Conservation (phyloP, 1,140 invertebrate species). For the Metaphire vulgaris region DNA sequence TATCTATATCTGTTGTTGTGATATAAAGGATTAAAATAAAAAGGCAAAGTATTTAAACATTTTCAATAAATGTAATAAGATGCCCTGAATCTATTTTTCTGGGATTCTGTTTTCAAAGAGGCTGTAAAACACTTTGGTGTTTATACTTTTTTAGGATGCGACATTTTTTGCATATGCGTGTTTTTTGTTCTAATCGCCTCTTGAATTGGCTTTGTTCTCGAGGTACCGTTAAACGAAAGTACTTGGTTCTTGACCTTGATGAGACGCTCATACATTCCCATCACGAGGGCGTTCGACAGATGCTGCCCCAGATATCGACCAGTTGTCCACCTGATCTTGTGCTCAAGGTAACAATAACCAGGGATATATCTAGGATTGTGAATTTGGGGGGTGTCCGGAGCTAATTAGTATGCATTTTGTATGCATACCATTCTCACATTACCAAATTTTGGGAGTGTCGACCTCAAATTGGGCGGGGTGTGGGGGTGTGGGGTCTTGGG, state of each 20-base stretch:
- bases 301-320: constrained; percentile 88
- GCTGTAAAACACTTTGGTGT: neutral
- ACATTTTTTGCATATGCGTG: neutral
- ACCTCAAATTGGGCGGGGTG: too few relatives aligned
- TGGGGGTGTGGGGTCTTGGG: too few relatives aligned
- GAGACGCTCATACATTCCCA: constrained; percentile 99
- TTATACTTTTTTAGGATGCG: neutral
- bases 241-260: constrained; percentile 93
- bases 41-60: neutral
- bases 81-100: neutral
- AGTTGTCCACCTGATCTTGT: constrained; percentile 98
- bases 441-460: too few relatives aligned
- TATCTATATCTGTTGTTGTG: too few relatives aligned
- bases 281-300: constrained; percentile 78
- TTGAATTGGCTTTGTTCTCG: neutral
- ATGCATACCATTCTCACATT: too few relatives aligned
- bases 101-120: neutral
- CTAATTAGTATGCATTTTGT: too few relatives aligned
- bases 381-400: too few relatives aligned
- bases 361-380: too few relatives aligned
- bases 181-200: neutral
- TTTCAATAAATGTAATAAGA: neutral
- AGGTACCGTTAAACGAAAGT: constrained; percentile 80
- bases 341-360: constrained; percentile 93
- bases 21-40: too few relatives aligned